Base-by-base conservation (phyloP, 2,797 vertebrate species). In the Thripadectes ignobilis region DNA sequence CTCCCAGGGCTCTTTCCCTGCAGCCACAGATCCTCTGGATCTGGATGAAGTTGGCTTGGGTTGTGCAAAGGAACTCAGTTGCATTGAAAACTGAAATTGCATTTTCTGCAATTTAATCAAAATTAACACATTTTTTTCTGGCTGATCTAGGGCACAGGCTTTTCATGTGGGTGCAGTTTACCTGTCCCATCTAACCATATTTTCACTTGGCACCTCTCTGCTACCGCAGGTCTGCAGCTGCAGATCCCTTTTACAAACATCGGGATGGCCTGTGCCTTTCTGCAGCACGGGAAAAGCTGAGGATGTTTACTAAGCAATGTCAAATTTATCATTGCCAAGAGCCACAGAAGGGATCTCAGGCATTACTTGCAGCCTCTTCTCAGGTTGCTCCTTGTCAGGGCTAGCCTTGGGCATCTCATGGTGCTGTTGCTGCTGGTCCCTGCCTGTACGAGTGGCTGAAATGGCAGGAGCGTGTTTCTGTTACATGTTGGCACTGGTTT, bases 261-360 rank as follows among this genome's bases (percentile, higher is more conserved):
- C 0, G 0, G 49, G 52, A 5, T 55, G 38, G 8, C 14, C 43
- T 27, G 14, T 45, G 74, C 46, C 9, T 1, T 39, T n/a, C 68
- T n/a, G 32, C 6, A 7, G 65, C 38, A 29, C 10, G 1, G 61
- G 39, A 77, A 74, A 58, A 74, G 14, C 48, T 58, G 26, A 12
- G 36, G 7, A 9, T 32, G 30, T 46, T 46, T 26, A 23, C 23
- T 34, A 23, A 87, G 22, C 59, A 54, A 39, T 11, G 29, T 9
- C 34, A 29, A 24, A 49, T 73, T 52, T 32, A 7, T 32, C 26
- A 27, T 36, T 43, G 24, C 45, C 55, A 11, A 65, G 27, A 46
- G 55, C 62, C 29, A 36, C 30, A 45, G 61, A 36, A 49, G 24
- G 49, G 26, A 57, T 86, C 77, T 26, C 9, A 4, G 77, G 34